Evolutionary conservation across 2,113 vertebrate species (phyloP), one percentile per base, ranked within the genome.

Genomic region (Melanostigma gelatinosum): DNA sequence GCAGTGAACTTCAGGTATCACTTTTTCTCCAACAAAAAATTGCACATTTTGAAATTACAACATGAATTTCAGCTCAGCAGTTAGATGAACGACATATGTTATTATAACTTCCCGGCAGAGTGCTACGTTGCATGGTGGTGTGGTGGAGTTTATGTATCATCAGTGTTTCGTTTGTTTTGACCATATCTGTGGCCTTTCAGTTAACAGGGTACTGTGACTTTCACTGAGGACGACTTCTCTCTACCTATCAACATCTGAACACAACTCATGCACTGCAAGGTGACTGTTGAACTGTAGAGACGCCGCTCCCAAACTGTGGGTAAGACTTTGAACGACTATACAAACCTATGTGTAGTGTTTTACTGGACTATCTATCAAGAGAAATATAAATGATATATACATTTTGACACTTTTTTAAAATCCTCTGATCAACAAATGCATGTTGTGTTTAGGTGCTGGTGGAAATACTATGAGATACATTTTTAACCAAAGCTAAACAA

Each of bases 91-190:
- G 20, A 32, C 24, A 57, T 8, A 9, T 34, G 34, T 44, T 61
- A 36, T 12, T 5, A 7, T 1, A 20, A 38, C 12, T 55, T 72
- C 48, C 38, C 38, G 54, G 50, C 38, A 40, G 67, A 63, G 38
- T 16, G n/a, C 20, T 38, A n/a, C 16, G 20, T 65, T 42, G 38
- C 75, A 76, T 79, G 74, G 24, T 52, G 67, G 70, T 69, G 69
- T 74, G 3, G 8, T 27, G 46, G 22, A 15, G 61, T 87, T 84
- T 64, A 83, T 84, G 72, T 71, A 71, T 84, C 82, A 83, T 66
- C 88, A 83, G 29, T n/a, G 38, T 24, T 55, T 18, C 4, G 63
- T 88, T 85, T 85, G 80, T 88, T 91, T 77, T 87, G 77, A 75
- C 44, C 72, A 87, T 84, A 85, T 63, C 27, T 40, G 40, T 85